Evolutionary conservation across 2,797 vertebrate genomes (phyloP).

Genomic region (Miichthys miiuy): DNA sequence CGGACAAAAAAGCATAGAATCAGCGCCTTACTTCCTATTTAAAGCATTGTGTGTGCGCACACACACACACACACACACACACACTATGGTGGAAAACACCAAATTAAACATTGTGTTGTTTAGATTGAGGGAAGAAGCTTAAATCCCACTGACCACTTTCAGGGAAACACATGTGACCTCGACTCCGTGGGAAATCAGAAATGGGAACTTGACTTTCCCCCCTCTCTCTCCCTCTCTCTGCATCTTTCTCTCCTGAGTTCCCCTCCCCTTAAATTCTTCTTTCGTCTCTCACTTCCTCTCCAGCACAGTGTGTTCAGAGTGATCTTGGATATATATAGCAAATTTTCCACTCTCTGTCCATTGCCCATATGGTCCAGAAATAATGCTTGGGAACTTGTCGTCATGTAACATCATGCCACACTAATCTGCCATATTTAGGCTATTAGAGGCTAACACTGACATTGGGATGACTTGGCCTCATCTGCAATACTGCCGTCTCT

Average conservation of each 20-base stretch:
- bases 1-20: neutral
- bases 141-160: conserved; percentile 56
- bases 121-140: conserved; percentile 13
- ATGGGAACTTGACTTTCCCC: conserved; percentile 66
- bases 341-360: conserved; percentile 54
- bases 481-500: neutral
- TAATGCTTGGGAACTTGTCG: conserved; percentile 44
- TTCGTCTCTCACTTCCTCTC: conserved; percentile 72
- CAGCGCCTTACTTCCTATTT: neutral
- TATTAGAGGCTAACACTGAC: neutral
- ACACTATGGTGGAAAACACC: conserved; percentile 9
- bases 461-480: too few species aligned
- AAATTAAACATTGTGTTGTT: conserved; percentile 54
- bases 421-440: conserved; percentile 10
- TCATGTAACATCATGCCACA: conserved; percentile 9
- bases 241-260: neutral
- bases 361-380: conserved; percentile 10
- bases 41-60: neutral
- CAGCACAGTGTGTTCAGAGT: conserved; percentile 47
- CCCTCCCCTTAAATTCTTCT: conserved; percentile 54
- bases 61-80: neutral
- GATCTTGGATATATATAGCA: conserved; percentile 59
- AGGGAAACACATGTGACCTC: conserved; percentile 60
- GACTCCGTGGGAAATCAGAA: conserved; percentile 81
- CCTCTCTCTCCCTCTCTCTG: conserved; percentile 12